Evolutionary conservation across 2,888 invertebrate genomes (phyloP), one percentile per base, ranked within the genome.

Genomic region (Tetragnatha montana): DNA sequence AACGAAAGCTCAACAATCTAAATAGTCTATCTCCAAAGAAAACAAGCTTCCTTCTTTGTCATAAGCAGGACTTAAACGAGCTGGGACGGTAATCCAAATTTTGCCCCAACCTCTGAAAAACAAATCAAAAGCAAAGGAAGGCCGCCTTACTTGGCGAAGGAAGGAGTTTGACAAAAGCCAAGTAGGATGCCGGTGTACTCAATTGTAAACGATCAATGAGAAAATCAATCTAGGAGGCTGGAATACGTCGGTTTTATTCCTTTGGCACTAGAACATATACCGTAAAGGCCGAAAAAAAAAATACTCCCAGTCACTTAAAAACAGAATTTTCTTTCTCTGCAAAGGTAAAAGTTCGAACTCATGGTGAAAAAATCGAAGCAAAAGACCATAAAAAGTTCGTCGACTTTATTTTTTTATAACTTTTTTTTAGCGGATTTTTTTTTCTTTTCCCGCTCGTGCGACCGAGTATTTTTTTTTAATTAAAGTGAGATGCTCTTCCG

Each of bases 291-390:
- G 81, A 87, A n/a, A n/a, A 35, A 81, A 69, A 75, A 87, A 87
- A 87, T 74, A 80, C 87, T 80, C 73, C 60, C 69, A 87, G 74
- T 87, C 87, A 87, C 81, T 87, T 87, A 87, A 87, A 87, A 87
- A 87, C 81, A 75, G 68, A 81, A 81, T 81, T 81, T 75, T 49
- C 70, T 87, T 87, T 87, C 75, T 74, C 50, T 87, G n/a, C 69
- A 81, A 84, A 84, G 75, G 81, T 87, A 87, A 87, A 87, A 87
- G 81, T 81, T 87, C 81, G 71, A 71, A 70, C 78, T 75, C 70
- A 75, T 50, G 73, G 75, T 69, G 49, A 69, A 81, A 68, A 76
- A 81, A 51, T 75, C 69, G 87, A 87, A 74, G 78, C 49, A 87
- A 81, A 81, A 81, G 60, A 75, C 74, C 68, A 87, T 74, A 87